Evolutionary conservation across 2,797 vertebrate genomes (phyloP), one percentile per base, ranked within the genome.

Genomic region (Adelosebastes latens): DNA sequence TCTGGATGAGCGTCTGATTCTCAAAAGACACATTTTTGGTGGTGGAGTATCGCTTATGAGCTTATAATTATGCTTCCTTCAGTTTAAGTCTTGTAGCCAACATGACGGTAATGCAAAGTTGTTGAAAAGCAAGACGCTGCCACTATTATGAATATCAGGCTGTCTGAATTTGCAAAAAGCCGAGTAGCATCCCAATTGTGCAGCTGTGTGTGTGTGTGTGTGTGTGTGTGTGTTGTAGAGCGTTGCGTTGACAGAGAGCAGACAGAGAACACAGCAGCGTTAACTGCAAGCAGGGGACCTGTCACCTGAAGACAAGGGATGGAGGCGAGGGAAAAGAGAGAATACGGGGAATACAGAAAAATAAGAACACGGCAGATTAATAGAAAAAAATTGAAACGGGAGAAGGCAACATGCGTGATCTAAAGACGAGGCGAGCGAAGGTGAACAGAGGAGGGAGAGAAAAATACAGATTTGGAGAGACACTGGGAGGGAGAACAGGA

Each of bases 301-400:
- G 88, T 90, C 89, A 91, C 86, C 80, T 78, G 55, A 79, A 89
- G 72, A 89, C 81, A 87, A 80, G 81, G 71, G 77, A 70, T 74
- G 71, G 79, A 80, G 55, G n/a, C 27, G 22, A 61, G 39, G 25
- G 46, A 18, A 71, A 32, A 66, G 9, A 62, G n/a, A 68, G 59
- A 20, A 72, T 22, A 65, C 6, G 53, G 61, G n/a, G 42, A 65
- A 25, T 69, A 72, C 39, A 64, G 16, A 61, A 65, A 52, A 58
- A 68, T 27, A 71, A 56, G 31, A 46, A 46, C 42, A 20, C 27
- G 31, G 70, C n/a, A 74, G 31, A 66, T 68, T 64, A 68, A 79
- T 2, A 32, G 11, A 27, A 61, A 25, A 39, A 66, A 63, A 61
- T 56, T 31, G n/a, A 9, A 53, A 64, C 61, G 27, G 18, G 46